Percentiles rank a stretch among this genome's conserved stretches.
Evolutionary conservation across 2,888 invertebrate genomes (phyloP).

Genomic region (Oscheius myriophilus): DNA sequence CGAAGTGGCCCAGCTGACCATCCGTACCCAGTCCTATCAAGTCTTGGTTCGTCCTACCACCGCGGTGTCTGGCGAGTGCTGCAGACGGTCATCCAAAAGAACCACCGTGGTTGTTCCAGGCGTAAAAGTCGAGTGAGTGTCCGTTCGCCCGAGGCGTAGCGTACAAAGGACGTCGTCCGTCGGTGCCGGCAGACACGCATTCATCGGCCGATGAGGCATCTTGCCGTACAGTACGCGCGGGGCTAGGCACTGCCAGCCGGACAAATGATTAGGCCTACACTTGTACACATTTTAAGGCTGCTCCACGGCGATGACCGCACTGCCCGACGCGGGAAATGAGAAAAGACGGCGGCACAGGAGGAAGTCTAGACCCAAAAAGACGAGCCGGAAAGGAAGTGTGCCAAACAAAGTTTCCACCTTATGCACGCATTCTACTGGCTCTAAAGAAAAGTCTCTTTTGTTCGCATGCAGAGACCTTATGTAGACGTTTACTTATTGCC

Average conservation of each 20-base stretch:
- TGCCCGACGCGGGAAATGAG: neutral
- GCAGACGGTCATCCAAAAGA: too few species aligned
- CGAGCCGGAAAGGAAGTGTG: neutral
- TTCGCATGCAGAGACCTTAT: too few species aligned
- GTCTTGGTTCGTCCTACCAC: too few species aligned
- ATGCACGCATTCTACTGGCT: too few species aligned
- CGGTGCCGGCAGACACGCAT: slow-evolving; percentile 1
- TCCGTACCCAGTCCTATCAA: too few species aligned
- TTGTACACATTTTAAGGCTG: too few species aligned
- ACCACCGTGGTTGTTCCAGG: neutral
- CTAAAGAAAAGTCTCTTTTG: too few species aligned
- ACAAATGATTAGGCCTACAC: neutral
- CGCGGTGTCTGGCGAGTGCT: too few species aligned
- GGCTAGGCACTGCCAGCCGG: slow-evolving; percentile 28
- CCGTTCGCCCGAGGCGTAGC: neutral
- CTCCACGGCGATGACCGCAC: slow-evolving; percentile 5
- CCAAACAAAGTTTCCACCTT: too few species aligned
- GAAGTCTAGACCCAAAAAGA: neutral
- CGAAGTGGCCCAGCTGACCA: too few species aligned
- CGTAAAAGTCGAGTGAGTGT: neutral
- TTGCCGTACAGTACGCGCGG: slow-evolving; percentile 23
- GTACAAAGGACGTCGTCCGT: neutral
- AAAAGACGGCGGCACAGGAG: neutral
- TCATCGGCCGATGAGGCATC: slow-evolving; percentile 23
- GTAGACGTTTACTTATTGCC: too few species aligned